Conservation (phyloP, 53 echinoderm and acorn worm species). For the Henricia sp. region DNA sequence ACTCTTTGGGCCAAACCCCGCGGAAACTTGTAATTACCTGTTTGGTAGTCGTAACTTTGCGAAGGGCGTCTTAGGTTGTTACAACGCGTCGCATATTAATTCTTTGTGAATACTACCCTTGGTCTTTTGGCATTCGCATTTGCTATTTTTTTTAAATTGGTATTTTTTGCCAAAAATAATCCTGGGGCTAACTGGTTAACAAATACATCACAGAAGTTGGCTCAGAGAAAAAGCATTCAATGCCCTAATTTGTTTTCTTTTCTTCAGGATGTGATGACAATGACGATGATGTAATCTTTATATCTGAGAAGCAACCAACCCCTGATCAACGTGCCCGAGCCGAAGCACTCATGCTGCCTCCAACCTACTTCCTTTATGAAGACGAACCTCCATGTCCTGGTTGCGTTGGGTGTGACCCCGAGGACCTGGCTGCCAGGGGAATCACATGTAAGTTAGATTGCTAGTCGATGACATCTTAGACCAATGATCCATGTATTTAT, state of each 20-base stretch:
- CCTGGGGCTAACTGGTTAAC: background rate
- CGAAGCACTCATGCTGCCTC: constrained; percentile 68
- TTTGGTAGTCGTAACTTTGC: too few relatives aligned
- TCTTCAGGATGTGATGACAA: background rate
- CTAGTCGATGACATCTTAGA: background rate
- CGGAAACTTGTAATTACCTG: too few relatives aligned
- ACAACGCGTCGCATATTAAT: too few relatives aligned
- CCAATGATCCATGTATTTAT: background rate
- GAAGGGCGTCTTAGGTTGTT: too few relatives aligned
- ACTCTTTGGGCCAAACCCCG: too few relatives aligned
- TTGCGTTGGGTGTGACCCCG: constrained; percentile 82
- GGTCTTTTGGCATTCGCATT: background rate
- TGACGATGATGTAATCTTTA: constrained; percentile 86
- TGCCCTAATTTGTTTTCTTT: background rate
- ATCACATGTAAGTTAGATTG: background rate
- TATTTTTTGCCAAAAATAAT: background rate
- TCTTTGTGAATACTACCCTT: too few relatives aligned
- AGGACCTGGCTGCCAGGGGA: constrained; percentile 49
- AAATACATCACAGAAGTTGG: background rate
- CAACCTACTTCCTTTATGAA: constrained; percentile 84
- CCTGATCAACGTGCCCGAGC: constrained; percentile 75
- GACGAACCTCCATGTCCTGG: constrained; percentile 88
- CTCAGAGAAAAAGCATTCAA: background rate
- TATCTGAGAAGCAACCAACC: constrained; percentile 67
- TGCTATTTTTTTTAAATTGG: background rate